Evolutionary conservation across 1,140 invertebrate genomes (phyloP), one percentile per base, ranked within the genome.

Genomic region (Drosophila arawakana): DNA sequence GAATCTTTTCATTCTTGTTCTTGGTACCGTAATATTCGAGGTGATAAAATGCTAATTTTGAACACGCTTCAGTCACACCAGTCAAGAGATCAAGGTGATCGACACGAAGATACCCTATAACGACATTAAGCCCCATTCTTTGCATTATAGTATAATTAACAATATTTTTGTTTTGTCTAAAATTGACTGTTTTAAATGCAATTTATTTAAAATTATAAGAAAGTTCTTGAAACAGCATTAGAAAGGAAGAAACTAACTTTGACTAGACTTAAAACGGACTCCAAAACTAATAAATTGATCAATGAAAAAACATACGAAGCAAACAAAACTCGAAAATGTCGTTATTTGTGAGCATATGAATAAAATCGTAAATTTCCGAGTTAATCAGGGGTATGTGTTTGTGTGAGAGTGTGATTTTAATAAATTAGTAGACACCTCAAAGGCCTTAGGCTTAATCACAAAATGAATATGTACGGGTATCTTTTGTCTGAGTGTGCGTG

Each of bases 11-110:
- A 11, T 8, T 25, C 2, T 43, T 58, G 35, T 57, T 71, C 41
- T 43, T 43, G 41, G 52, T 57, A 63, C 67, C 50, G 43, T 52
- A 57, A 34, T 21, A 30, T 49, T 69, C 37, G 39, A 67, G 41
- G 66, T 58, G 59, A 63, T 63, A 75, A 75, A 75, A 75, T 75
- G 73, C 67, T 70, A 63, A 75, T 71, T 65, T 68, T 6, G 18
- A 18, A 57, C 30, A 59, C 5, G 7, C 15, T 59, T n/a, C 13
- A n/a, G 18, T 43, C 18, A 10, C 18, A 11, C 30, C 25, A 21
- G 21, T 52, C 7, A 4, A 54, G 35, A 15, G 7, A n/a, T 15
- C 6, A 37, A 7, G 34, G 13, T 37, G n/a, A 6, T 15, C 30
- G 52, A 18, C 35, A 6, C 6, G 15, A 7, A 6, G 9, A 57